Evolutionary conservation across 2,113 vertebrate genomes (phyloP), one percentile per base, ranked within the genome.

Genomic region (Peromyscus leucopus): DNA sequence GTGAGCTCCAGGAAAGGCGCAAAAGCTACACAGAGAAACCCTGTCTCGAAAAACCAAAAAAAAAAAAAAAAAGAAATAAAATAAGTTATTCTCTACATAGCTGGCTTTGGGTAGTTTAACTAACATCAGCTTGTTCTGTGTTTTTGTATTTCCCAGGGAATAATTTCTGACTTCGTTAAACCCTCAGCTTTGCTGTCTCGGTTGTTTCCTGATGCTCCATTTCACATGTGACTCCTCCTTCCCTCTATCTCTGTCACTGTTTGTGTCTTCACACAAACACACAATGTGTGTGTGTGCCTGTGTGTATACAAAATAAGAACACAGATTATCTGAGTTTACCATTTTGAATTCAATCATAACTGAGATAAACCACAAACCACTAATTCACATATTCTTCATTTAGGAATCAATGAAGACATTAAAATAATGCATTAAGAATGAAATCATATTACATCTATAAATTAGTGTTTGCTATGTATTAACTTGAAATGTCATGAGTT

Each of bases 141-240:
- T 76, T 78, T 2, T 31, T 96, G 24, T 94, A 93, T 93, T 67
- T 55, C 2, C 9, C 59, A 42, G 5, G 90, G 28, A 92, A 61
- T 95, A 6, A 65, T 39, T 94, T 94, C 79, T 90, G 48, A 90
- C 33, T 90, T 96, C 26, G 93, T 42, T 69, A 93, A 92, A 69
- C 36, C 85, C 15, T 57, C 13, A 83, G 7, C 19, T 48, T 24
- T 46, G 19, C 21, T 78, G 67, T 61, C 55, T 76, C 7, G 51
- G 2, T 28, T 80, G 69, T 86, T 88, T 87, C n/a, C 15, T 24
- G 59, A 5, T 86, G 11, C 3, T 90, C 36, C 75, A 1, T 36
- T 69, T 92, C 10, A 65, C 28, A 9, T 92, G 16, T 69, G 12
- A 79, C 59, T 36, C 26, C 9, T 42, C 51, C 15, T n/a, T 55